Evolutionary conservation across 2,113 vertebrate species (phyloP).

Genomic region (Coreoperca whiteheadi): DNA sequence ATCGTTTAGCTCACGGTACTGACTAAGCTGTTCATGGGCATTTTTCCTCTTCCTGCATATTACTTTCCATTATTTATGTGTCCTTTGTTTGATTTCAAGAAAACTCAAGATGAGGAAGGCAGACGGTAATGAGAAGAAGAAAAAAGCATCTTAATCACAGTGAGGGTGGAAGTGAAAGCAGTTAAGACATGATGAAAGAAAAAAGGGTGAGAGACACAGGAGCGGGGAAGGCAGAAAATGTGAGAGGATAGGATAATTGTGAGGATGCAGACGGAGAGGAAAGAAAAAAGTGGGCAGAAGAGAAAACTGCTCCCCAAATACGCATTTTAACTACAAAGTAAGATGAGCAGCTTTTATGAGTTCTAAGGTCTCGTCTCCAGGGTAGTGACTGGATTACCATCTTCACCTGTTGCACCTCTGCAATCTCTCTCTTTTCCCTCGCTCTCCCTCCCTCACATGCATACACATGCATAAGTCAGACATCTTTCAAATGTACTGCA

Average conservation of each 20-base stretch:
- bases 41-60: background rate
- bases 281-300: background rate
- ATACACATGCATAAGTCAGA: constrained; percentile 22
- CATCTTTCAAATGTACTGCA: background rate
- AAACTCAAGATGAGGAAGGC: constrained; percentile 1
- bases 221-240: constrained; percentile 51
- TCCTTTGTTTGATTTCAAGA: background rate
- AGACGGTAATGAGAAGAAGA: background rate
- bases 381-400: constrained; percentile 54
- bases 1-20: background rate
- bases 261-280: constrained; percentile 7
- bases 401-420: constrained; percentile 58
- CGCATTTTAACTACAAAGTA: constrained; percentile 45
- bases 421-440: background rate
- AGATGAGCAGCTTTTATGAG: constrained; percentile 58
- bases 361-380: constrained; percentile 49
- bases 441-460: background rate
- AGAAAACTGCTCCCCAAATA: constrained; percentile 43
- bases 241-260: constrained; percentile 38
- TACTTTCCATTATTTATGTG: background rate
- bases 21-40: background rate
- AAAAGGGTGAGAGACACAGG: constrained; percentile 78
- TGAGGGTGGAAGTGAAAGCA: background rate
- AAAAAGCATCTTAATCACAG: constrained; percentile 5
- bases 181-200: background rate